phyloP scores from a whole-genome alignment of 2,888 invertebrate species.

The Polietes domitor region DNA sequence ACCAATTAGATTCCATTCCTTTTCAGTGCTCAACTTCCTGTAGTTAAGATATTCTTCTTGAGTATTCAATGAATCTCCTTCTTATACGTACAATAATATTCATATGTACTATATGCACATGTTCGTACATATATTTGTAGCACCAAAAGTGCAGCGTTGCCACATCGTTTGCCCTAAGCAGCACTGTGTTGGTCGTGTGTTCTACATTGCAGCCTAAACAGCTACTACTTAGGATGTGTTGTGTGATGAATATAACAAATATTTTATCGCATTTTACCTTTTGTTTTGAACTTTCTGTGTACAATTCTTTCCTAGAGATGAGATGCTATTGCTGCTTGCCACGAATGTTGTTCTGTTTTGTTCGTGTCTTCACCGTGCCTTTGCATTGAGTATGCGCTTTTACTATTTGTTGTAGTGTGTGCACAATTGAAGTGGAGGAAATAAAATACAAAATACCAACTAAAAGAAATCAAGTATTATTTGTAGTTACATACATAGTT shows the following conservation, averaged over 20 bases:
- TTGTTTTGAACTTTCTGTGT: constrained; percentile 27
- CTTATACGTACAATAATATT: too few relatives aligned
- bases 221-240: background rate
- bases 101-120: too few relatives aligned
- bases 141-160: too few relatives aligned
- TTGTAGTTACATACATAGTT: constrained; percentile 56
- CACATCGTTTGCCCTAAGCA: too few relatives aligned
- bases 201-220: too few relatives aligned
- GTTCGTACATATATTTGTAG: too few relatives aligned
- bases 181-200: too few relatives aligned
- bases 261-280: constrained; percentile 16
- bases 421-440: constrained; percentile 31
- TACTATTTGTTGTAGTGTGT: constrained; percentile 21
- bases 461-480: constrained; percentile 42
- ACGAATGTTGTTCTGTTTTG: constrained; percentile 36
- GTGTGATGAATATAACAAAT: background rate
- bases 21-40: too few relatives aligned
- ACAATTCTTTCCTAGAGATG: constrained; percentile 19
- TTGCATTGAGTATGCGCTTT: constrained; percentile 61
- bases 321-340: constrained; percentile 41
- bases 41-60: too few relatives aligned
- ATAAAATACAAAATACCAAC: constrained; percentile 19
- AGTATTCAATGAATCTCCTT: too few relatives aligned
- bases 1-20: too few relatives aligned
- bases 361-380: constrained; percentile 20